Base-by-base conservation (phyloP, 2,113 vertebrate species). In the Gobiocypris rarus region DNA sequence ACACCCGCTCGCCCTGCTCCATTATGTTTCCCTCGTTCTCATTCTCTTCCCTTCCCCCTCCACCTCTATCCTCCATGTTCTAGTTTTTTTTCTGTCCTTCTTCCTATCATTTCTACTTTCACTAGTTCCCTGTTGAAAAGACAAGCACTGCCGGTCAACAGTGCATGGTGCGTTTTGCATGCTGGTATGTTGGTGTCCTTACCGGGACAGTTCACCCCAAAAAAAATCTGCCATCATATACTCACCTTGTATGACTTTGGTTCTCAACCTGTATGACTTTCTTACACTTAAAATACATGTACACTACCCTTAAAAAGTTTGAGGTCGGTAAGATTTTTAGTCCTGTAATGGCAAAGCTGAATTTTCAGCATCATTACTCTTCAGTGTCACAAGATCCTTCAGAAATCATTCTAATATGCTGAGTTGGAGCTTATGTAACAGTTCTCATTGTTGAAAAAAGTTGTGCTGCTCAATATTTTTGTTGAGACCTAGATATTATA, bases 101-200 rank as follows among this genome's bases (percentile, higher is more conserved):
- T 86, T 87, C 86, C 34, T 67, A 88, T 88, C 43, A 86, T 88
- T 87, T 86, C 84, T 84, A 70, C 34, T 82, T 84, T 78, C 9
- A 34, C 75, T n/a, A n/a, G 28, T 56, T 76, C 50, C 45, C 41
- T 28, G 45, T 58, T 34, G 1, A 54, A 38, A 22, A 58, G 48
- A 76, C 52, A 38, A 50, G 45, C 10, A 58, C 48, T 58, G 75
- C 75, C 34, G 52, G 52, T 54, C 34, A 38, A 19, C 28, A 34
- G 13, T 58, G 70, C n/a, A 74, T 50, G 43, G 43, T 74, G 22
- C 26, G 6, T 28, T 74, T 50, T 48, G 24, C 26, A 71, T 24
- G 69, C 22, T 14, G 38, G 3, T 65, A 19, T 65, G 7, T 65
- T 34, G 26, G 63, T 34, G 28, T 34, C 6, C 63, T 17, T 67